Percentiles rank a stretch among this genome's conserved stretches.
These are phyloP conservation scores for Paguma larvata DNA, from an alignment of 2,797 vertebrate genomes.

Conservation along the genomic window DNA sequence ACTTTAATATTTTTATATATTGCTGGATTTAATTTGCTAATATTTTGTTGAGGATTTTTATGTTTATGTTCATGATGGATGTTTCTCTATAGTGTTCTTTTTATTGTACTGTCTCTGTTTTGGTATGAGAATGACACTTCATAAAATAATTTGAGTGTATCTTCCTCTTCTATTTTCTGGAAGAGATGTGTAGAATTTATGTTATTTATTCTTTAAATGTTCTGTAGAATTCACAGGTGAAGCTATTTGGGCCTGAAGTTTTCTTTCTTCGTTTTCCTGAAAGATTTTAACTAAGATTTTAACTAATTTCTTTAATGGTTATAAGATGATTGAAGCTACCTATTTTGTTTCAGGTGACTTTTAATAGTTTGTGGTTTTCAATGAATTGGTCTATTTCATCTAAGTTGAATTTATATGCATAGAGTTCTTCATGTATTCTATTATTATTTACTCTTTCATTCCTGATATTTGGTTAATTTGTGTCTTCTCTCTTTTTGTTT, in stretches of 20 bases:
- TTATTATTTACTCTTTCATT: background rate
- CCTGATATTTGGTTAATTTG: slow-evolving; percentile 28
- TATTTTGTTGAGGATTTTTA: slow-evolving; percentile 23
- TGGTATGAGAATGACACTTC: slow-evolving; percentile 15
- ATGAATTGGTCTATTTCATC: background rate
- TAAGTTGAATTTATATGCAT: slow-evolving; percentile 41
- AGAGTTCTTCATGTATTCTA: background rate
- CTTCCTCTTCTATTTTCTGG: background rate
- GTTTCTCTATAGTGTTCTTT: background rate
- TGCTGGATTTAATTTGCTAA: background rate
- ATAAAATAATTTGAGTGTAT: slow-evolving; percentile 17
- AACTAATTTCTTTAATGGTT: slow-evolving; percentile 1
- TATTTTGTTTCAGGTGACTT: background rate
- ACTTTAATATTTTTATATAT: slow-evolving; percentile 11
- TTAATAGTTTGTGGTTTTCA: background rate
- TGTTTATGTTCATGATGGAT: background rate
- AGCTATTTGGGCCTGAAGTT: background rate
- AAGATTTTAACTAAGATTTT: background rate
- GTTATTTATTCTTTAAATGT: slow-evolving; percentile 35
- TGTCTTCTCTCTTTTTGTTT: background rate
- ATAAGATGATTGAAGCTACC: background rate
- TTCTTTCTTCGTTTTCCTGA: background rate
- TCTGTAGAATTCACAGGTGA: background rate
- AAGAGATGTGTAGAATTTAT: background rate
- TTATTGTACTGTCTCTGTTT: background rate